Evolutionary conservation across 2,113 vertebrate species (phyloP), one percentile per base, ranked within the genome.

Genomic region (Catharus bicknelli): DNA sequence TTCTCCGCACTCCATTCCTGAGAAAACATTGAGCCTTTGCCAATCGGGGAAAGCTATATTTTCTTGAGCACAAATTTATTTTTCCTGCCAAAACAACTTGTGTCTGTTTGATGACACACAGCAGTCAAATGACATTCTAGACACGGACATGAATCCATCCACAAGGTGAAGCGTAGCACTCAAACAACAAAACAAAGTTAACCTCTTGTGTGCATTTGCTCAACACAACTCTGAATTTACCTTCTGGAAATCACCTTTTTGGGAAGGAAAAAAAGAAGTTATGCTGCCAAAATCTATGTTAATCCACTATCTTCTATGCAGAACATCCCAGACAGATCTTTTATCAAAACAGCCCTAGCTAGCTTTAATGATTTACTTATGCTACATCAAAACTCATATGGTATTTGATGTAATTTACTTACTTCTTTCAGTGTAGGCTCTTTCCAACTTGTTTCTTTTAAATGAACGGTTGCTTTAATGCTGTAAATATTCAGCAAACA

Each of bases 361-460:
- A 75, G 40, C 58, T 86, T 84, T 81, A 68, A 78, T 81, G 26
- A 36, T 94, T n/a, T 72, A 63, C 51, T 96, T 94, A 55, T 13
- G n/a, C 38, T 55, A 5, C 42, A 70, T 83, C 72, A 90, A 72
- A 80, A 84, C 69, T 85, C 79, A 77, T 88, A 81, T 70, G 77
- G 23, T 54, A 34, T 78, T 75, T 88, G 72, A 69, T 83, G 61
- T 84, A 66, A 94, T 95, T 86, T 80, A 88, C 61, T 94, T 94
- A 55, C 55, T 42, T 36, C 88, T 89, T 96, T 72, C 64, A 83
- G 61, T 62, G 19, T 91, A 86, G 94, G 79, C 43, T 53, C 42
- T 94, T 79, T 95, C 94, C 90, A 86, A 79, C 63, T 91, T 93
- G 43, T 81, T 90, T 47, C 83, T 93, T 94, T 94, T 83, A 90